Evolutionary conservation across 2,797 vertebrate species (phyloP), one percentile per base, ranked within the genome.

Genomic region (Fistularia commersonii): DNA sequence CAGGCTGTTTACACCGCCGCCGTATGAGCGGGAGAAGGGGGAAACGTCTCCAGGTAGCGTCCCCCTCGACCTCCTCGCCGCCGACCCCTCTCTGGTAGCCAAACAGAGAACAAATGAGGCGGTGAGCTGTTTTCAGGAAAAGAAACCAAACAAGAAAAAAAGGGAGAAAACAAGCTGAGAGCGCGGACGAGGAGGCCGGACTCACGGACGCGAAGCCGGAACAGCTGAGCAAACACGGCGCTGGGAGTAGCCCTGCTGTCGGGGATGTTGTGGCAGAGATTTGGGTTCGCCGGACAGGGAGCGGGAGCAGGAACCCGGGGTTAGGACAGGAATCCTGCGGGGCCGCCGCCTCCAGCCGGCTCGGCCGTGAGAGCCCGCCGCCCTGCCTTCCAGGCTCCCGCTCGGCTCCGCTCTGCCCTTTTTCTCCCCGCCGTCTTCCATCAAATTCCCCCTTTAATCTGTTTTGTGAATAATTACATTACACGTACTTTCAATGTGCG

Each of bases 191-290:
- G 70, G 51, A 70, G 72, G 51, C 64, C 68, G n/a, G 69, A 81
- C 80, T 64, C 46, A 43, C 66, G 36, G 53, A 79, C 79, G 79
- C 71, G 84, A 88, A 90, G 79, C 79, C 61, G 32, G 51, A 14
- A 57, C 88, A 92, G 87, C 90, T 90, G 89, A 87, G 84, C 86
- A 88, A 90, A 90, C 88, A 90, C 33, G 11, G 53, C 55, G 5
- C 36, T 64, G 85, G 87, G 86, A 84, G 85, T 77, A 62, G 84
- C 82, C 82, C 77, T 81, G 64, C 64, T 51, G 59, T 72, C 63
- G 49, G 57, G 62, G 79, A 73, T 87, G 77, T 85, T 83, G 81
- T 83, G 80, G 72, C 76, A 74, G 72, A 76, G 77, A 72, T 77
- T 75, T 72, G 77, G 77, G 82, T 66, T 81, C 47, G 55, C 52